phyloP scores from a whole-genome alignment of 2,797 vertebrate genomes.

The Oryzias dopingdopingensis region DNA sequence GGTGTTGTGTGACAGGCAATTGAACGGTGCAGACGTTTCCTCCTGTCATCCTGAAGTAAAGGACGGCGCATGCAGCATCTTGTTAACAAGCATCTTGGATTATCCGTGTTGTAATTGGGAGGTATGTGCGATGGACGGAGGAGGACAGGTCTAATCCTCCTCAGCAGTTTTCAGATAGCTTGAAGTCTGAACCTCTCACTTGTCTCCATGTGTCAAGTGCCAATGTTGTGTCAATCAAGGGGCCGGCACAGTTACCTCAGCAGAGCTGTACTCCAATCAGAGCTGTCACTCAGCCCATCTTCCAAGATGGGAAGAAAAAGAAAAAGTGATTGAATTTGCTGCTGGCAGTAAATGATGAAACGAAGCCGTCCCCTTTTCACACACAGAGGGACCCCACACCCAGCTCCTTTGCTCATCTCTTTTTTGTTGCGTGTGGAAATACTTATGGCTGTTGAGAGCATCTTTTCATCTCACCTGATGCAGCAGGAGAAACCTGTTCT shows the following conservation, averaged over 20 bases:
- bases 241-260: conserved; percentile 60
- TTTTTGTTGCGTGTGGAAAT: conserved; percentile 63
- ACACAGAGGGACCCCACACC: conserved; percentile 39
- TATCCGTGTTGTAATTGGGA: conserved; percentile 25
- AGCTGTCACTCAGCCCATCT: conserved; percentile 70
- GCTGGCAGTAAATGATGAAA: conserved; percentile 74
- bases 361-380: conserved; percentile 49
- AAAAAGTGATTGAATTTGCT: conserved; percentile 74
- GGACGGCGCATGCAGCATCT: conserved; percentile 11
- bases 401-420: conserved; percentile 37
- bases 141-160: conserved; percentile 31
- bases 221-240: conserved; percentile 61
- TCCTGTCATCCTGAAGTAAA: conserved; percentile 6
- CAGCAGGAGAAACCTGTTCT: conserved; percentile 54
- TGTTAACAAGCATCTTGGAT: conserved; percentile 20
- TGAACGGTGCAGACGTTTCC: not conserved
- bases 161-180: conserved; percentile 39
- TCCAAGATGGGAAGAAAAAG: conserved; percentile 62
- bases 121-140: conserved; percentile 14
- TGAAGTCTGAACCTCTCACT: conserved; percentile 48
- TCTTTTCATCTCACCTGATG: conserved; percentile 60
- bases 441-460: conserved; percentile 58
- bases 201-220: conserved; percentile 53
- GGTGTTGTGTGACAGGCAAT: too few relatives aligned
- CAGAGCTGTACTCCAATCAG: conserved; percentile 49